Evolutionary conservation across 2,113 vertebrate species (phyloP).

Genomic region (Leucoraja erinaceus): DNA sequence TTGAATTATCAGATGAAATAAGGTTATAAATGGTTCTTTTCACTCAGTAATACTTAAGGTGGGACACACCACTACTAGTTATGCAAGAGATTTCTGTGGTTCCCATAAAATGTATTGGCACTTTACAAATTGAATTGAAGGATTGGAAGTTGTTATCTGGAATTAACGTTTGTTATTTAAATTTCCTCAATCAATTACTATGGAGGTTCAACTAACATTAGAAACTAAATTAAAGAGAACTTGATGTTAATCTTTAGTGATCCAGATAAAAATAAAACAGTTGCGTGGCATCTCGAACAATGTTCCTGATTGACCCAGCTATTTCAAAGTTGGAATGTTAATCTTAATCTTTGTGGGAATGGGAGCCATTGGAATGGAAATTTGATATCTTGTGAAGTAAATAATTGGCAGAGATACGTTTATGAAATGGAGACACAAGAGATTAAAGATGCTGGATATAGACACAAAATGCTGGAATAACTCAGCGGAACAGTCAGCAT

Average conservation of each 20-base stretch:
- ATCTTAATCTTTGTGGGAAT: neutral
- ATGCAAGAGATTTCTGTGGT: no score
- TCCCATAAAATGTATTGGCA: neutral
- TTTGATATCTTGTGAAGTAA: neutral
- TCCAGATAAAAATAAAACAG: neutral
- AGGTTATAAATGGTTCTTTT: no score
- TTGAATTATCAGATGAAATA: no score
- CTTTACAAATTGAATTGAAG: neutral
- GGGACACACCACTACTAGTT: no score
- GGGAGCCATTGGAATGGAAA: neutral
- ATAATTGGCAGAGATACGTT: neutral
- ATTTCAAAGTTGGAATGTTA: neutral
- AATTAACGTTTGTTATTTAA: neutral
- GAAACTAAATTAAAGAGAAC: neutral
- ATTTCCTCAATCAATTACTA: neutral
- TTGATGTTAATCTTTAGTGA: neutral
- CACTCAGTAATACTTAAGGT: no score
- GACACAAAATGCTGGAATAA: no score
- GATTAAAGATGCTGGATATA: neutral
- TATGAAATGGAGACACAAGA: neutral
- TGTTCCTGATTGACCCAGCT: neutral
- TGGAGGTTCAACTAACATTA: neutral
- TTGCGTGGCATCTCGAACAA: neutral
- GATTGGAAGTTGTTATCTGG: neutral
- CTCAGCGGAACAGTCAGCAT: no score